Conservation (phyloP, 2,888 invertebrate genomes). For the Drosophila macrospina region DNA sequence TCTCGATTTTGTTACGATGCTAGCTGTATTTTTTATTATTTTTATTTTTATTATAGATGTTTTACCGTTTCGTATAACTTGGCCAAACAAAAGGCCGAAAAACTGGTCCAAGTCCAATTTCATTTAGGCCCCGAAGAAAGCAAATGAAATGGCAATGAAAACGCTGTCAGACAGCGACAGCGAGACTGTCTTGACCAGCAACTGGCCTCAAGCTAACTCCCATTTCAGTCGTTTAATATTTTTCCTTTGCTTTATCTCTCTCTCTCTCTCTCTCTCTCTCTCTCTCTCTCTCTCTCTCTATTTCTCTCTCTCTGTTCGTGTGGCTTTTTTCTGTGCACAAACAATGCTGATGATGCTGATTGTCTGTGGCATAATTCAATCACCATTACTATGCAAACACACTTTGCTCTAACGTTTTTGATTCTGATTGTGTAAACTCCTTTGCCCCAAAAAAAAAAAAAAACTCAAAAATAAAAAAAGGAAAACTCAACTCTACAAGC, state of each 20-base stretch:
- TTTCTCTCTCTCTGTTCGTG: too few relatives aligned
- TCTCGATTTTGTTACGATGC: constrained; percentile 36
- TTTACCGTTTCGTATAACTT: constrained; percentile 38
- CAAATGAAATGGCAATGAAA: constrained; percentile 49
- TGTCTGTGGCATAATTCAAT: constrained; percentile 78
- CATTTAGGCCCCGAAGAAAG: constrained; percentile 31
- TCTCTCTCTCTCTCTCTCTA: neutral
- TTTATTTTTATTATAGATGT: constrained; percentile 29
- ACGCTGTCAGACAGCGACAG: constrained; percentile 40
- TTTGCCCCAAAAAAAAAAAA: constrained; percentile 7
- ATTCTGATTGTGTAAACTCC: constrained; percentile 59
- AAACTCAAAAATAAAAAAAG: too few relatives aligned
- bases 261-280: neutral
- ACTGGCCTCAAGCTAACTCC: constrained; percentile 24
- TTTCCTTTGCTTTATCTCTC: neutral
- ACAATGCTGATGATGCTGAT: constrained; percentile 80
- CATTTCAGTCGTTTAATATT: constrained; percentile 13
- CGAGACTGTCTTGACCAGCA: constrained; percentile 25
- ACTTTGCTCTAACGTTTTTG: constrained; percentile 65
- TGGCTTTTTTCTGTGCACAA: constrained; percentile 60
- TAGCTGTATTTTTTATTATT: constrained; percentile 1
- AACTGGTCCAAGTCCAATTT: constrained; percentile 46
- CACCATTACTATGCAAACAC: constrained; percentile 79
- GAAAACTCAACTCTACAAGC: constrained; percentile 17
- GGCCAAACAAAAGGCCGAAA: constrained; percentile 21